Conservation (phyloP, 2,113 vertebrate genomes). For the Pagrus major region DNA sequence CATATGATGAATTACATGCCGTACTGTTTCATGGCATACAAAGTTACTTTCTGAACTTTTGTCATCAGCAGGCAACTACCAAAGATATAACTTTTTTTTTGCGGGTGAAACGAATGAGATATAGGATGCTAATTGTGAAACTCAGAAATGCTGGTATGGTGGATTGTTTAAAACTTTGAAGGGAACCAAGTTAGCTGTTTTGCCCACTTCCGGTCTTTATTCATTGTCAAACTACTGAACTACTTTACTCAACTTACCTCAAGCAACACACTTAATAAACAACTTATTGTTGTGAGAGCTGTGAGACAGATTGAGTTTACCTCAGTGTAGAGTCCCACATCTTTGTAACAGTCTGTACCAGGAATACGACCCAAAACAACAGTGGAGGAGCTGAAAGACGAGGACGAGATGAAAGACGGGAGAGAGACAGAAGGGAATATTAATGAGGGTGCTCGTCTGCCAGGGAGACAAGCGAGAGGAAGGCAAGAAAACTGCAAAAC, state of each 20-base stretch:
- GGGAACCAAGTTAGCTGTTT: too few relatives aligned
- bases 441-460: conserved; percentile 30
- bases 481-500: conserved; percentile 8
- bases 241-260: background rate
- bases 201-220: too few relatives aligned
- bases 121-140: too few relatives aligned
- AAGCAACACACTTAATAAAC: background rate
- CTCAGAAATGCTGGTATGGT: too few relatives aligned
- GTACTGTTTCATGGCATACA: too few relatives aligned
- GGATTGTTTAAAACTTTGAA: too few relatives aligned
- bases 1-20: too few relatives aligned
- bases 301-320: conserved; percentile 40
- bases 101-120: too few relatives aligned
- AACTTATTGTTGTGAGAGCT: background rate
- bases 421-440: conserved; percentile 13
- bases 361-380: conserved; percentile 87
- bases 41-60: too few relatives aligned
- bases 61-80: too few relatives aligned
- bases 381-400: conserved; percentile 82
- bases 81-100: too few relatives aligned
- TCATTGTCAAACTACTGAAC: background rate
- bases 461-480: conserved; percentile 4
- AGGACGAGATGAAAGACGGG: conserved; percentile 33
- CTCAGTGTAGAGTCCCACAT: conserved; percentile 83
- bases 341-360: conserved; percentile 87